Evolutionary conservation across 2,797 vertebrate genomes (phyloP).

Genomic region (Melanotaenia parkinsoni): DNA sequence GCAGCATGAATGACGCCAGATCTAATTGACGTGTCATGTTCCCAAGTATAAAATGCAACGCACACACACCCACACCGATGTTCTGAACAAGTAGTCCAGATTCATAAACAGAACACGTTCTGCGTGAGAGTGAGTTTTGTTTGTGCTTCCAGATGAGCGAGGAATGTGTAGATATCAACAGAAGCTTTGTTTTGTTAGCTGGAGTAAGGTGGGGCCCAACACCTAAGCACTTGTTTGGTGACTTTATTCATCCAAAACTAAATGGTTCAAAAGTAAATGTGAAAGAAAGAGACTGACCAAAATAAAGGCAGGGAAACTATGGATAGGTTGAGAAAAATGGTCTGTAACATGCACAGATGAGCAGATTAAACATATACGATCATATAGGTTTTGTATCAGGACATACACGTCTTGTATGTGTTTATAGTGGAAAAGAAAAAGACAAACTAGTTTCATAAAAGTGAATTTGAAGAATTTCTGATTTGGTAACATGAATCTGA

Average conservation of each 20-base stretch:
- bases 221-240: conserved; percentile 72
- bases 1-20: conserved; percentile 59
- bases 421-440: conserved; percentile 25
- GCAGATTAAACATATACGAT: neutral
- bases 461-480: conserved; percentile 31
- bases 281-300: conserved; percentile 8
- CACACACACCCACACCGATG: conserved; percentile 44
- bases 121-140: conserved; percentile 23
- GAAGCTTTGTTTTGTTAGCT: conserved; percentile 75
- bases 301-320: neutral
- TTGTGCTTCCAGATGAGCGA: conserved; percentile 54
- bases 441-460: conserved; percentile 1
- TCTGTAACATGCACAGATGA: neutral
- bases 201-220: conserved; percentile 66
- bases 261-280: conserved; percentile 35
- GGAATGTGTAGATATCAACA: conserved; percentile 67
- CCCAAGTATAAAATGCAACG: conserved; percentile 41
- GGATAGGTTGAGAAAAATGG: neutral
- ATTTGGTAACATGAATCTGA: conserved; percentile 29
- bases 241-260: conserved; percentile 52
- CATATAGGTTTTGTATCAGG: conserved; percentile 25
- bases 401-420: conserved; percentile 7
- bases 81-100: conserved; percentile 36
- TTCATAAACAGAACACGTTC: conserved; percentile 32
- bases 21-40: conserved; percentile 72